Percentiles rank a stretch among this genome's conserved stretches.
These are phyloP conservation scores for Barnardius zonarius DNA, from an alignment of 2,113 vertebrate genomes.

Conservation along the genomic window DNA sequence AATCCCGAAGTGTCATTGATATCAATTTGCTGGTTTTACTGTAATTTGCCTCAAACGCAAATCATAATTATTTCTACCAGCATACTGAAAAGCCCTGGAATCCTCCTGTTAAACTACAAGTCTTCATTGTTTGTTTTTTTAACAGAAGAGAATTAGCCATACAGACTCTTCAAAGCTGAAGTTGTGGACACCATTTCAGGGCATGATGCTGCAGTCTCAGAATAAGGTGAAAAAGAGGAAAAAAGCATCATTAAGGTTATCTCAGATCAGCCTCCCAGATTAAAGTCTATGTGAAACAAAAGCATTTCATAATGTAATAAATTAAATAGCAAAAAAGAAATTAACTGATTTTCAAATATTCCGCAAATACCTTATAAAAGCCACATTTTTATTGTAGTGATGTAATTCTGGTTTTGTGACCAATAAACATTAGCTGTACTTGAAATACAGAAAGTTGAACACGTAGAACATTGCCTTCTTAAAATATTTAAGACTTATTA, in stretches of 20 bases:
- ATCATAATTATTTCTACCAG: not conserved
- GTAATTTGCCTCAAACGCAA: not conserved
- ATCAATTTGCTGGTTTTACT: not conserved
- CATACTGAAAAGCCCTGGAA: not conserved
- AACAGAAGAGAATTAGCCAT: not conserved
- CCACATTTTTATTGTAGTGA: not conserved
- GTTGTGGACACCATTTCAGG: not conserved
- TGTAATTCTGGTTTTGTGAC: not conserved
- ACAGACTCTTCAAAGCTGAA: not conserved
- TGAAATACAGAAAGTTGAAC: not conserved
- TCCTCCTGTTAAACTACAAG: not conserved
- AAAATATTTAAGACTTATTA: not conserved
- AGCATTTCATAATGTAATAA: not conserved
- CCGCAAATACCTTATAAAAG: not conserved
- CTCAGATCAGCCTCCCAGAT: not conserved
- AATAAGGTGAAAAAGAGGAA: not conserved
- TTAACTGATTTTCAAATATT: not conserved
- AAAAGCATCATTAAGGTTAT: not conserved
- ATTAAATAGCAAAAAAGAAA: not conserved
- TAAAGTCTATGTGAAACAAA: not conserved
- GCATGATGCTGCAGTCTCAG: not conserved
- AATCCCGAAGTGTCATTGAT: not conserved
- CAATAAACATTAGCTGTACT: not conserved
- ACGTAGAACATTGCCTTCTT: not conserved
- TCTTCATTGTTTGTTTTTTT: not conserved